Conservation (phyloP, 2,888 invertebrate genomes). For the Hirudinaria manillensis region DNA sequence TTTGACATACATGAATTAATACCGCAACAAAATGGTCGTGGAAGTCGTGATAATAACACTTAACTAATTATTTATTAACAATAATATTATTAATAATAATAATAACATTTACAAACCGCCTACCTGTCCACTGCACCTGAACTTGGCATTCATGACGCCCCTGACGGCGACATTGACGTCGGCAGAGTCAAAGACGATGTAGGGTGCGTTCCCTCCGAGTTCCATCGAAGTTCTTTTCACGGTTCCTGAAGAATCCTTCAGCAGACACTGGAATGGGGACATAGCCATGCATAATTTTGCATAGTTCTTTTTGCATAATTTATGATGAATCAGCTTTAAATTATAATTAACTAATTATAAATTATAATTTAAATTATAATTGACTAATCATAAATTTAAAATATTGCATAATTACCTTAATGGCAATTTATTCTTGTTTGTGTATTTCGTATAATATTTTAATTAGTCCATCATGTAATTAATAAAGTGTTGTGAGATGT, state of each 20-base stretch:
- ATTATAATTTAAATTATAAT: not conserved
- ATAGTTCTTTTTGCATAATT: too few relatives aligned
- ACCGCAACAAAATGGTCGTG: too few relatives aligned
- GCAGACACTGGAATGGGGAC: constrained; percentile 56
- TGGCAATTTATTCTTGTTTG: too few relatives aligned
- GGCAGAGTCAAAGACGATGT: constrained; percentile 88
- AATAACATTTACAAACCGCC: too few relatives aligned
- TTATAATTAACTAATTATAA: constrained; percentile 12
- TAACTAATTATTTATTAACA: too few relatives aligned
- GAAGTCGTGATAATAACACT: too few relatives aligned
- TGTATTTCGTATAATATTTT: too few relatives aligned
- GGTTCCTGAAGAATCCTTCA: constrained; percentile 74
- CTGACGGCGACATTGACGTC: constrained; percentile 76
- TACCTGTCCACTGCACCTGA: constrained; percentile 82
- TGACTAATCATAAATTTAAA: not conserved
- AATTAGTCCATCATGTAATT: too few relatives aligned
- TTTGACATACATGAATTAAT: too few relatives aligned
- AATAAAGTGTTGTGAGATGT: too few relatives aligned
- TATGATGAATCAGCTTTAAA: not conserved
- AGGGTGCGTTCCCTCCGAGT: constrained; percentile 95
- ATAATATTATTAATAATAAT: too few relatives aligned
- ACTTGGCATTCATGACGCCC: constrained; percentile 84
- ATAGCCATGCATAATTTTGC: not conserved
- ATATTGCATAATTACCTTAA: too few relatives aligned
- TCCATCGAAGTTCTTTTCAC: constrained; percentile 87